These are phyloP conservation scores for Malacoctenus gilli DNA, from an alignment of 2,797 vertebrate genomes.

Conservation along the genomic window DNA sequence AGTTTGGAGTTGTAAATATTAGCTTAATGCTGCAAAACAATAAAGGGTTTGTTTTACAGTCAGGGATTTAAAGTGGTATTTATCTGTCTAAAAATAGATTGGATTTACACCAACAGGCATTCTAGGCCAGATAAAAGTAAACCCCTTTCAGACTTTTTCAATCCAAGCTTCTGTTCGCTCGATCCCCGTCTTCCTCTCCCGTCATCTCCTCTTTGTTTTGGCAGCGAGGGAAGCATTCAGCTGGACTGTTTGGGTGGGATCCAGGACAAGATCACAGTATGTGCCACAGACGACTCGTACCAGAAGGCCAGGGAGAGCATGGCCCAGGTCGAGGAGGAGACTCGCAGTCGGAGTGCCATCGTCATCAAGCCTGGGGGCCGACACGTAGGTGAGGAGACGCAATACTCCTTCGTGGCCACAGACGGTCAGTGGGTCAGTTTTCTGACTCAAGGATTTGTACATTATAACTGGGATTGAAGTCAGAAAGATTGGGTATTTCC, in stretches of 20 bases:
- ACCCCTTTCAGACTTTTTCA: not conserved
- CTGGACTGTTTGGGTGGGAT: conserved; percentile 96
- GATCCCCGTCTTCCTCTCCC: too few relatives aligned
- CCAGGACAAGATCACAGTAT: conserved; percentile 98
- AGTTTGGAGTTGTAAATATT: too few relatives aligned
- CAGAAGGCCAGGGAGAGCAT: conserved; percentile 96
- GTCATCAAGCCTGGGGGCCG: conserved; percentile 95
- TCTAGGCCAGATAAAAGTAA: not conserved
- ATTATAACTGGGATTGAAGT: not conserved
- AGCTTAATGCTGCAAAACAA: conserved; percentile 14
- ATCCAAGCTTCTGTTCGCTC: conserved; percentile 8
- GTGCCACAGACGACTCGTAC: conserved; percentile 97
- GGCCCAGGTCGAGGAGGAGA: conserved; percentile 97
- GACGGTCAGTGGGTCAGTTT: not conserved
- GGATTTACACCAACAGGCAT: not conserved
- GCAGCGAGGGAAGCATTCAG: conserved; percentile 91
- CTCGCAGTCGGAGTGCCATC: conserved; percentile 92
- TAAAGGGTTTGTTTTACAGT: conserved; percentile 1
- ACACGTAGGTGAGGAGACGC: conserved; percentile 87
- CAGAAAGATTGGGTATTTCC: conserved; percentile 1
- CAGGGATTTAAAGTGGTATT: conserved; percentile 7
- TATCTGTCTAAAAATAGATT: too few relatives aligned
- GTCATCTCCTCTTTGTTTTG: conserved; percentile 57
- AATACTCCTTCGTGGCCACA: not conserved
- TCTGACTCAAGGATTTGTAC: not conserved